Percentiles rank a stretch among this genome's conserved stretches.
Evolutionary conservation across 2,888 invertebrate species (phyloP).

Genomic region (Thymelicus sylvestris): DNA sequence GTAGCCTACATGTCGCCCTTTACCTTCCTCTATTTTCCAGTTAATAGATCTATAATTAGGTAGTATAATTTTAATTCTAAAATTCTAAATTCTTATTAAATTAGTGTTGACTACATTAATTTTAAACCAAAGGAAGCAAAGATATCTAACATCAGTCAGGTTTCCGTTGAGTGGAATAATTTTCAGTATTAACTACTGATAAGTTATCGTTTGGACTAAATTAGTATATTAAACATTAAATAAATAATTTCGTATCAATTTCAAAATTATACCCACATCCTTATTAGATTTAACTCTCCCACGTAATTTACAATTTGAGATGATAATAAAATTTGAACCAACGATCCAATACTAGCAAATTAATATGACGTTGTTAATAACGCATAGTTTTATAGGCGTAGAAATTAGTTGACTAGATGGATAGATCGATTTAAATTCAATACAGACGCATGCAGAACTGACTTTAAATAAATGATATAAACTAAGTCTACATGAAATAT

Average conservation of each 20-base stretch:
- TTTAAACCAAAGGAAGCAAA: too few species aligned
- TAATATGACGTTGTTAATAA: not conserved
- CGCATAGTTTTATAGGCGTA: not conserved
- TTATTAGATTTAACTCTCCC: too few species aligned
- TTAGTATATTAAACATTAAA: not conserved
- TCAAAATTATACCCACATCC: too few species aligned
- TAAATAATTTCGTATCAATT: not conserved
- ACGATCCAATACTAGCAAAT: too few species aligned
- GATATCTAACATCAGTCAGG: too few species aligned
- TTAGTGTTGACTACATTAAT: too few species aligned
- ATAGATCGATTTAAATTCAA: not conserved
- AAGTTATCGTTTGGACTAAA: not conserved
- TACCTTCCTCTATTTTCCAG: too few species aligned
- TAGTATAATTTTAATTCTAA: too few species aligned
- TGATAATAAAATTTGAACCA: not conserved
- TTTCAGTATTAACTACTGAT: not conserved
- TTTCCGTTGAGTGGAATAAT: not conserved
- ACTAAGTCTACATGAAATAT: conserved; percentile 10
- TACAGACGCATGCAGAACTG: not conserved
- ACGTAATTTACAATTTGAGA: too few species aligned
- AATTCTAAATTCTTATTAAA: too few species aligned
- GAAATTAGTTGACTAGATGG: not conserved
- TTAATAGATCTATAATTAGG: too few species aligned
- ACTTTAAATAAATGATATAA: conserved; percentile 10
- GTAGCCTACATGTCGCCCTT: too few species aligned